These are phyloP conservation scores for Brachyhypopomus gauderio DNA, from an alignment of 2,113 vertebrate species.

Conservation along the genomic window DNA sequence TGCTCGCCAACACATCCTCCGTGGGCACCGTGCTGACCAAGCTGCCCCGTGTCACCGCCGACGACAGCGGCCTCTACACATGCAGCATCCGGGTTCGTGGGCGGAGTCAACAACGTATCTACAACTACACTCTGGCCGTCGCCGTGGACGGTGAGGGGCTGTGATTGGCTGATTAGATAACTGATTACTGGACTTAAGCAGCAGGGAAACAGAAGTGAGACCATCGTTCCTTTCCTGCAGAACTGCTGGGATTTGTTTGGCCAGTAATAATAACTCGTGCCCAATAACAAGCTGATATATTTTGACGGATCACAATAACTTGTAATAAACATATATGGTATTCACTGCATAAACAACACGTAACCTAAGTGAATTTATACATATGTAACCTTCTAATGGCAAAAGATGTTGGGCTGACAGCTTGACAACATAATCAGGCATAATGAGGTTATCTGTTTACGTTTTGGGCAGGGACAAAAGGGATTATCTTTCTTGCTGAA, in stretches of 20 bases:
- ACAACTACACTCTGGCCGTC: slow-evolving; percentile 60
- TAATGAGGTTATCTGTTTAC: not conserved
- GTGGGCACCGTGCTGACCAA: slow-evolving; percentile 61
- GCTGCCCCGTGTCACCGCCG: slow-evolving; percentile 58
- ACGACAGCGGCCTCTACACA: slow-evolving; percentile 63
- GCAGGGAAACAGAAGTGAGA: no score
- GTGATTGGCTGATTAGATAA: not conserved
- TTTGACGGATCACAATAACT: not conserved
- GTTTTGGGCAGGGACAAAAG: not conserved
- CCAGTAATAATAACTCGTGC: no score
- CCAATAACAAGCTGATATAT: no score
- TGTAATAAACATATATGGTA: not conserved
- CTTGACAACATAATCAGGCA: not conserved
- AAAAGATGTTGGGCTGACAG: not conserved
- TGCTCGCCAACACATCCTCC: slow-evolving; percentile 54
- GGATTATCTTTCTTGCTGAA: no score
- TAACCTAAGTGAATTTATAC: not conserved
- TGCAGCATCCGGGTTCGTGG: slow-evolving; percentile 60
- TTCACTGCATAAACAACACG: not conserved
- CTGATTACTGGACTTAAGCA: not conserved
- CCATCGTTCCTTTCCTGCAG: no score
- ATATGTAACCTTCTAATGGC: not conserved
- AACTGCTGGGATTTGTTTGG: no score
- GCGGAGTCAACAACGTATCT: slow-evolving; percentile 39
- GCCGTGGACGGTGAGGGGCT: slow-evolving; percentile 63